Evolutionary conservation across 2,888 invertebrate species (phyloP).

Genomic region (Dolomedes plantarius): DNA sequence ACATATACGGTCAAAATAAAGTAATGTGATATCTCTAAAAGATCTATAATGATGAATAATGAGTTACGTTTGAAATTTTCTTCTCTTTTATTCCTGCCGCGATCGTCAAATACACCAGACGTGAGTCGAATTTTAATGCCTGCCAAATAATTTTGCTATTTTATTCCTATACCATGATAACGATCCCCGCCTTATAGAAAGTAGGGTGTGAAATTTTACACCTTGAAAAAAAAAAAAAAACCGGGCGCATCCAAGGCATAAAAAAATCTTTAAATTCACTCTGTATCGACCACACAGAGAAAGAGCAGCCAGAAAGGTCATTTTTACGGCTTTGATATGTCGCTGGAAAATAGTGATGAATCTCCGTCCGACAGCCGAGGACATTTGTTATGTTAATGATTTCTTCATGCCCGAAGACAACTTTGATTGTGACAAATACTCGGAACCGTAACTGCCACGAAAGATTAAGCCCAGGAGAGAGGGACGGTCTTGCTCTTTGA

Average conservation of each 20-base stretch:
- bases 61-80: too few relatives aligned
- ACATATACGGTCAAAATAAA: too few relatives aligned
- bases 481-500: constrained; percentile 47
- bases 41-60: too few relatives aligned
- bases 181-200: neutral
- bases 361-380: constrained; percentile 32
- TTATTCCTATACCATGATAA: neutral
- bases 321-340: constrained; percentile 61
- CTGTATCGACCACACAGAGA: constrained; percentile 7
- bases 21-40: too few relatives aligned
- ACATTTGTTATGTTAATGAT: constrained; percentile 71
- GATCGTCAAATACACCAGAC: too few relatives aligned
- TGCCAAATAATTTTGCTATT: neutral
- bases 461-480: constrained; percentile 67
- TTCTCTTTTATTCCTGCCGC: too few relatives aligned
- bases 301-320: constrained; percentile 1
- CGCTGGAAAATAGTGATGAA: constrained; percentile 62
- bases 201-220: neutral
- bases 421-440: constrained; percentile 70
- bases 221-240: constrained; percentile 15
- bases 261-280: constrained; percentile 21
- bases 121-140: neutral
- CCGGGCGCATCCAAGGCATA: neutral
- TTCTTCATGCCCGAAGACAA: constrained; percentile 64
- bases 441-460: constrained; percentile 58